These are phyloP conservation scores for Bos taurus DNA, from an alignment of 2,113 vertebrate species.

Conservation along the genomic window ARS-UCD2.0 NC_037332.1:48300001-48300500, in stretches of 20 bases:
- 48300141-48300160: not conserved
- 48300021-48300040: not conserved
- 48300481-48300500: constrained; percentile 83
- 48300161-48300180: not conserved
- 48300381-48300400: constrained; percentile 51
- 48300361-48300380: constrained; percentile 5
- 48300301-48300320: constrained; percentile 20
- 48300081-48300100: not conserved
- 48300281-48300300: not conserved
- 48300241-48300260: not conserved
- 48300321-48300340: constrained; percentile 36
- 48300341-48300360: constrained; percentile 24
- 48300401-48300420: constrained; percentile 50
- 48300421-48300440: constrained; percentile 74
- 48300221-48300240: not conserved
- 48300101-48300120: not conserved
- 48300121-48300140: not conserved
- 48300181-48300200: not conserved
- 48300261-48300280: not conserved
- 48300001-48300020: not conserved
- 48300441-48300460: constrained; percentile 72
- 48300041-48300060: not conserved
- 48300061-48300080: not conserved
- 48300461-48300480: constrained; percentile 79
- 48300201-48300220: not conserved